Conservation (phyloP, 2,797 vertebrate species). For the Lophotriccus pileatus region DNA sequence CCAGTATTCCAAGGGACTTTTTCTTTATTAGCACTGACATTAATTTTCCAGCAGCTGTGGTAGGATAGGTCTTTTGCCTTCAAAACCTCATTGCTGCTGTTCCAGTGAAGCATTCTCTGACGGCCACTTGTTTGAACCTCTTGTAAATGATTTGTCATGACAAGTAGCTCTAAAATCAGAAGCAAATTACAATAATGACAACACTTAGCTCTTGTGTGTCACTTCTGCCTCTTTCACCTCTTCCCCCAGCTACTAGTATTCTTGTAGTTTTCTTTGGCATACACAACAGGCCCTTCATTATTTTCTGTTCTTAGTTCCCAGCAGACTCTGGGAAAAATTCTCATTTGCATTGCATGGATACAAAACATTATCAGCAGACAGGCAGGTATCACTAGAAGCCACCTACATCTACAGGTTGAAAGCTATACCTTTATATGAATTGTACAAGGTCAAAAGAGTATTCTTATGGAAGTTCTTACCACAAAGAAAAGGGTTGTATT, state of each 20-base stretch:
- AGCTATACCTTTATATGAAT: not conserved
- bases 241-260: not conserved
- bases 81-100: not conserved
- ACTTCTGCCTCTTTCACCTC: not conserved
- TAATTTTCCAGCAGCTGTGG: not conserved
- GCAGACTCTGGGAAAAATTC: not conserved
- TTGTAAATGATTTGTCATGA: not conserved
- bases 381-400: not conserved
- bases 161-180: not conserved
- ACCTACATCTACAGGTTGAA: not conserved
- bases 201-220: not conserved
- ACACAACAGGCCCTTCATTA: rapidly evolving
- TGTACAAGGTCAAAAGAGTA: not conserved
- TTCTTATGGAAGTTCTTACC: not conserved
- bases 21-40: not conserved
- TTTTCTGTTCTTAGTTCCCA: not conserved
- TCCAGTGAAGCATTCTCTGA: not conserved
- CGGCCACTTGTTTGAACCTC: not conserved
- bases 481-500: not conserved
- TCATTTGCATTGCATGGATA: not conserved
- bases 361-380: not conserved
- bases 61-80: not conserved
- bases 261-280: not conserved
- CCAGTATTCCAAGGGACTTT: not conserved
- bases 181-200: not conserved